Evolutionary conservation across 1,140 invertebrate genomes (phyloP), one percentile per base, ranked within the genome.

Genomic region (Lanistes nyassanus): DNA sequence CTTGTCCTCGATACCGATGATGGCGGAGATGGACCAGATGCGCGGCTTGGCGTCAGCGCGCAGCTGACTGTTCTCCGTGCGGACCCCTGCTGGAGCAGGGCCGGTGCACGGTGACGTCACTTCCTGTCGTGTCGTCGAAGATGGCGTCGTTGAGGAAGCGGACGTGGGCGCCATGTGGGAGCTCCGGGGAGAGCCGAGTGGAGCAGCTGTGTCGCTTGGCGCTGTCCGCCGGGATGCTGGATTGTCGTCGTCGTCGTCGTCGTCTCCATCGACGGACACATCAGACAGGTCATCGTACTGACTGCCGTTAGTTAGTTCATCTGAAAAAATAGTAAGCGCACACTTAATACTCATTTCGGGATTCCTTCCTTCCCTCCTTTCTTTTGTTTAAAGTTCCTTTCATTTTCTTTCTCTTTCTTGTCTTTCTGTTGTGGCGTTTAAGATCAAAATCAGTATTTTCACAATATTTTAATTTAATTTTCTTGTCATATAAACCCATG

Each of bases 1-100:
- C 21, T 67, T 39, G 7, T 67, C 39, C 7, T 67, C 65, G 7
- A 70, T 16, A 55, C 68, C 68, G n/a, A 70, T 70, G 68, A 70
- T 70, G 11, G 68, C 47, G 11, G 68, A 70, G 31, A 70, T 70
- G 51, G 68, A 70, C 68, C 68, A 70, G 47, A 70, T 70, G 21
- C 68, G 68, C 7, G 68, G 51, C 37, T 67, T 67, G 21, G 65
- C 3, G 65, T 37, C 42, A 23, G 11, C 5, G 36, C n/a, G 13
- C 34, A 2, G 3, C 36, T 21, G 5, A 6, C 36, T 37, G 65
- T 21, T 42, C 9, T 66, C 42, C 6, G 5, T 47, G 5, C 42
- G 9, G 42, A 9, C 29, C 11, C 11, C 56, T 11, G 23, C 62
- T 31, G 6, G 6, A 5, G 9, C 62, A 65, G 62, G 31, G 7